Evolutionary conservation across 2,888 invertebrate genomes (phyloP), one percentile per base, ranked within the genome.

Genomic region (Steromphala cineraria): DNA sequence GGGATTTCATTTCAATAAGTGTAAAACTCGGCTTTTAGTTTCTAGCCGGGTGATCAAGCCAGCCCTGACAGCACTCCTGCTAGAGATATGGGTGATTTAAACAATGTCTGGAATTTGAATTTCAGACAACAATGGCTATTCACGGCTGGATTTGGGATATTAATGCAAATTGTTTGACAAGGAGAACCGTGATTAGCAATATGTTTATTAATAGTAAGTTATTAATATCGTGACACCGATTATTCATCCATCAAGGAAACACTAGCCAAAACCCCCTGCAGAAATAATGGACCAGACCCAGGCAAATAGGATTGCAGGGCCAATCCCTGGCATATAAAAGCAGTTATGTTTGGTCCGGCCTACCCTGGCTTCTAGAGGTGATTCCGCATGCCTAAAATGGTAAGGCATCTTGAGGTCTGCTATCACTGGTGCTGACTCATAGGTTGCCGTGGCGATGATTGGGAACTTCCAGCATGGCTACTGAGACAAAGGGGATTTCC

Each of bases 1-100:
- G 62, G 62, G 62, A 62, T 62, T 62, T 62, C 62, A 62, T 62
- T 62, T 62, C 62, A 62, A 62, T 62, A 62, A 62, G 62, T 62
- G 62, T 62, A 28, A 36, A 46, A 46, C 46, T 46, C 46, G 1
- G 7, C 46, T 5, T 46, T 46, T 13, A 46, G 46, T 46, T 46
- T 46, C 46, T 46, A 46, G 46, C 5, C 46, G 46, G 46, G 10
- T 46, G 46, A 46, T 5, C 46, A 46, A 5, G 1, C 10, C 10
- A 46, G 46, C 46, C 46, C 5, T 2, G 46, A 5, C 46, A 46
- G 46, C 46, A 46, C 46, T 46, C 46, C 46, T 46, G 46, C 46
- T 28, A 24, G 62, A 28, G 56, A 62, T 62, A 28, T 62, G 62
- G 28, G 62, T 28, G 28, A 62, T 62, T 28, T 62, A 62, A 62